A percentile compares a stretch with the other conserved stretches of the same genome.
Evolutionary conservation across 1,140 invertebrate genomes (phyloP).

Genomic region (Oscheius sp.): DNA sequence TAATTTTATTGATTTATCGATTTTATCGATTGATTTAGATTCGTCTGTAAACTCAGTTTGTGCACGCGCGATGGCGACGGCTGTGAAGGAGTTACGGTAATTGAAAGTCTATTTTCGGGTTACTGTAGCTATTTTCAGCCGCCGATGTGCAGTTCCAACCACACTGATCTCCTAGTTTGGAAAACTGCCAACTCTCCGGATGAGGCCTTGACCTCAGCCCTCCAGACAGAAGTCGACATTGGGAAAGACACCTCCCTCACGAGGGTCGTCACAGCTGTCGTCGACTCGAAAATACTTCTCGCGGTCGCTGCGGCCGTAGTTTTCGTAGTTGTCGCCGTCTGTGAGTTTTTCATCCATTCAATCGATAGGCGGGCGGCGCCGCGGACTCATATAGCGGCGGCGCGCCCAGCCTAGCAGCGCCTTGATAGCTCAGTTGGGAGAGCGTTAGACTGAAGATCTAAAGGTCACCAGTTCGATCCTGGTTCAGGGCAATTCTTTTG

Average conservation of each 20-base stretch:
- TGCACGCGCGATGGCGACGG: conserved; percentile 42
- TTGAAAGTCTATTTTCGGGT: background rate
- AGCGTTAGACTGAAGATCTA: conserved; percentile 67
- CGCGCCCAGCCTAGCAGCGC: too few relatives aligned
- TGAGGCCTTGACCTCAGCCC: conserved; percentile 19
- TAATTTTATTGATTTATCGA: background rate
- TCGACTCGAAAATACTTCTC: background rate
- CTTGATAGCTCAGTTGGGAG: conserved; percentile 61
- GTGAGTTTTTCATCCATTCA: background rate
- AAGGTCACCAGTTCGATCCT: conserved; percentile 66
- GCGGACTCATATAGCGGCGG: too few relatives aligned
- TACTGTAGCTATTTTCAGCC: conserved; percentile 21
- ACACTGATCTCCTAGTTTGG: background rate
- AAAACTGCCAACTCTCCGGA: background rate
- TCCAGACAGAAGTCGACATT: conserved; percentile 13
- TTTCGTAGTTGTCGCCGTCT: background rate
- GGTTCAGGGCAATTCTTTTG: conserved; percentile 19
- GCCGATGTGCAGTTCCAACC: background rate
- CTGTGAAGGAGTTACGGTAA: conserved; percentile 44
- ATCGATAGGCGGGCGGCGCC: background rate
- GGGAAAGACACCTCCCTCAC: background rate
- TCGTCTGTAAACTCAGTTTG: conserved; percentile 31
- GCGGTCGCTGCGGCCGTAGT: background rate
- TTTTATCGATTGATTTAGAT: conserved; percentile 19
- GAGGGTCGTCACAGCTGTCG: background rate